Evolutionary conservation across 2,888 invertebrate genomes (phyloP).

Genomic region (Aspidiotus destructor): DNA sequence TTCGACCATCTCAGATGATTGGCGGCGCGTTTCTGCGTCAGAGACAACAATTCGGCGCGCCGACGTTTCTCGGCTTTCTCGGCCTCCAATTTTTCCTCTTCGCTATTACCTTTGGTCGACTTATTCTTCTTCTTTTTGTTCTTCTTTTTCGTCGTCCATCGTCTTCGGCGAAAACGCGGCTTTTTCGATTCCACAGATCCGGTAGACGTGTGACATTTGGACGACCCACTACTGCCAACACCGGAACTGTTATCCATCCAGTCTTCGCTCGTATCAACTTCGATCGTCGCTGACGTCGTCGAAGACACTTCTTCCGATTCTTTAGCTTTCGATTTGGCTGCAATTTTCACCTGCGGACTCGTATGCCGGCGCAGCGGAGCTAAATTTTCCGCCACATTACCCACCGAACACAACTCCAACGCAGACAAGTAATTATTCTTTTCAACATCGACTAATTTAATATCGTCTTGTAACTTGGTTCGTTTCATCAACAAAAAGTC

Average conservation of each 20-base stretch:
- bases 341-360: neutral
- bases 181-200: conserved; percentile 10
- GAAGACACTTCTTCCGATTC: conserved; percentile 28
- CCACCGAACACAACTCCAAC: conserved; percentile 18
- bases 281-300: conserved; percentile 1
- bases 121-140: conserved; percentile 27
- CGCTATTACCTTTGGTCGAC: conserved; percentile 23
- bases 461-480: conserved; percentile 6
- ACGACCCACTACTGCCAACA: conserved; percentile 31
- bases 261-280: conserved; percentile 20
- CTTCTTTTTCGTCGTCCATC: conserved; percentile 34
- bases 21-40: conserved; percentile 22
- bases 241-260: conserved; percentile 26
- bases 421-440: conserved; percentile 22
- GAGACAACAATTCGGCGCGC: conserved; percentile 24
- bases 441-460: conserved; percentile 16
- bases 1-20: conserved; percentile 60
- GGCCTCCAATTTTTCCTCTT: conserved; percentile 33
- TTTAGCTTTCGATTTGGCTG: neutral
- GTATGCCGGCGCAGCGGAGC: conserved; percentile 9
- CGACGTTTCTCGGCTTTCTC: conserved; percentile 34
- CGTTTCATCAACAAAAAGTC: neutral
- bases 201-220: neutral
- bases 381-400: conserved; percentile 6
- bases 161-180: conserved; percentile 33